phyloP scores from a whole-genome alignment of 2,113 vertebrate genomes.

The Hydropotes inermis region DNA sequence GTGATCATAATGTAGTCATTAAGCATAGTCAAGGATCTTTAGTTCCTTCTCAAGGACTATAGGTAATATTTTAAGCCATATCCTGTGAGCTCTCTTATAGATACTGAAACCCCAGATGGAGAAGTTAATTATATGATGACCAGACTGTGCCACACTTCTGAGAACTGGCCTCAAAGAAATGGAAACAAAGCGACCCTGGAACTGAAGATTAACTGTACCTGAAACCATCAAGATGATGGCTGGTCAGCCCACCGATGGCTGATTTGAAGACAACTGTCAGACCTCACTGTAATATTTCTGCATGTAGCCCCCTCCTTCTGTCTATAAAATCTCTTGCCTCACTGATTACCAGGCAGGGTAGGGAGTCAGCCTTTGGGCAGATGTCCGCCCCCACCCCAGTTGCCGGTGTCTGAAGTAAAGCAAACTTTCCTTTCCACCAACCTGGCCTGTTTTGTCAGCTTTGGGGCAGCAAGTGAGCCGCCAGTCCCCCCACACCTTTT shows the following conservation, averaged over 20 bases:
- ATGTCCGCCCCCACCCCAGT: not conserved
- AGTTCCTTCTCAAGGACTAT: not conserved
- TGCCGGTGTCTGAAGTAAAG: not conserved
- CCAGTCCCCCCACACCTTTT: not conserved
- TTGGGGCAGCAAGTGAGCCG: not conserved
- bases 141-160: not conserved
- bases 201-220: not conserved
- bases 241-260: not conserved
- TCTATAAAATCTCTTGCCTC: not conserved
- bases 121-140: not conserved
- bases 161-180: not conserved
- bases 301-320: not conserved
- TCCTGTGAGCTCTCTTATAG: not conserved
- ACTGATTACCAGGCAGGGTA: not conserved
- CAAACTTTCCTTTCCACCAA: not conserved
- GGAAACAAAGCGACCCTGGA: not conserved
- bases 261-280: not conserved
- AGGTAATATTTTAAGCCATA: not conserved
- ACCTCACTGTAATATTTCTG: not conserved
- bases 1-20: not conserved
- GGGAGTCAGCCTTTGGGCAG: not conserved
- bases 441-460: not conserved
- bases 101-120: not conserved
- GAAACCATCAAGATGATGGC: not conserved
- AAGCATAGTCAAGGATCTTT: not conserved